A percentile compares a stretch with the other conserved stretches of the same genome.
phyloP scores from a whole-genome alignment of 2,888 invertebrate species.

The Tachina lurida region DNA sequence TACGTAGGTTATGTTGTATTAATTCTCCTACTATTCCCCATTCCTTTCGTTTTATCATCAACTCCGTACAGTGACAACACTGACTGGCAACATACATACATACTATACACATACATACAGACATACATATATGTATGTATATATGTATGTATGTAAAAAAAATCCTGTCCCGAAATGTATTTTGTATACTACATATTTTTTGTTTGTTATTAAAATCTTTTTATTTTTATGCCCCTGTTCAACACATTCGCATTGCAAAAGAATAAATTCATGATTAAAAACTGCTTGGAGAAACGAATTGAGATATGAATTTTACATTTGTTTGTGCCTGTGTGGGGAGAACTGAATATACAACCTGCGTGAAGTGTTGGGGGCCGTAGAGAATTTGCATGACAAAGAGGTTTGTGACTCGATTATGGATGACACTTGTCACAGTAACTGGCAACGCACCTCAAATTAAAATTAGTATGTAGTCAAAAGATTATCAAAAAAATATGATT shows the following conservation, averaged over 20 bases:
- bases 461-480: background rate
- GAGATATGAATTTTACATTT: constrained; percentile 11
- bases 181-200: background rate
- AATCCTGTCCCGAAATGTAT: background rate
- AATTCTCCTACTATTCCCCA: constrained; percentile 16
- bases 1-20: background rate
- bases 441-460: background rate
- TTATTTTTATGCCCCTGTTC: constrained; percentile 44
- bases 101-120: too few relatives aligned
- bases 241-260: constrained; percentile 25
- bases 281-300: constrained; percentile 43
- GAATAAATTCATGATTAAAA: background rate
- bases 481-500: too few relatives aligned
- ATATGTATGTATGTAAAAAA: background rate
- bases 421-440: too few relatives aligned
- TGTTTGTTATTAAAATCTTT: constrained; percentile 45
- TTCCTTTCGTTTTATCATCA: background rate
- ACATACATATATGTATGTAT: too few relatives aligned
- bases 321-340: background rate
- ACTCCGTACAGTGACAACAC: constrained; percentile 20
- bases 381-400: background rate
- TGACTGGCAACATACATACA: background rate
- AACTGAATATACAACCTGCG: constrained; percentile 35
- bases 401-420: too few relatives aligned
- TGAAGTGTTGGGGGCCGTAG: background rate